Conservation (phyloP, 92 coral and sea anemone species). For the Isaurus tuberculatus region DNA sequence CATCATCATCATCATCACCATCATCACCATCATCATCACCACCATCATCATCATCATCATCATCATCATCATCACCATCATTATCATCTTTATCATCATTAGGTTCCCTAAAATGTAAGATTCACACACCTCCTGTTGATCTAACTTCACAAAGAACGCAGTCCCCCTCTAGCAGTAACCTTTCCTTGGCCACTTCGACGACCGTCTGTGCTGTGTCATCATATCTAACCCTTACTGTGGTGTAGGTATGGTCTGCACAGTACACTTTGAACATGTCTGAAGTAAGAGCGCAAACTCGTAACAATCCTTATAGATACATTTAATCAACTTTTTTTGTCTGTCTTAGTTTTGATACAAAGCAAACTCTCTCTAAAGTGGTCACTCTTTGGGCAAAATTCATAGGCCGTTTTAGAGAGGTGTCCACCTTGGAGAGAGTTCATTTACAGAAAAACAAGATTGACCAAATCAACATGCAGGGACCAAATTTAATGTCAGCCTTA, state of each 20-base stretch:
- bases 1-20: not conserved
- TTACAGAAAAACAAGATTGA: too few relatives aligned
- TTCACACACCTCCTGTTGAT: conserved; percentile 87
- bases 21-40: not conserved
- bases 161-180: conserved; percentile 81
- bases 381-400: too few relatives aligned
- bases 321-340: too few relatives aligned
- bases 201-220: conserved; percentile 85
- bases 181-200: conserved; percentile 77
- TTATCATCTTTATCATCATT: not conserved
- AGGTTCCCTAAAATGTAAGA: not conserved
- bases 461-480: too few relatives aligned
- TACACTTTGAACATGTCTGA: conserved; percentile 89
- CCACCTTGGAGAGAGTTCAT: too few relatives aligned
- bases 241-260: conserved; percentile 95
- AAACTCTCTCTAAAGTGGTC: too few relatives aligned
- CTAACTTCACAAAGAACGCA: conserved; percentile 95
- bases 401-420: too few relatives aligned
- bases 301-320: too few relatives aligned
- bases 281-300: not conserved
- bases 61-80: not conserved
- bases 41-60: not conserved
- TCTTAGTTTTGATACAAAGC: too few relatives aligned
- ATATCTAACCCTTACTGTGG: conserved; percentile 77
- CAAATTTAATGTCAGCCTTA: too few relatives aligned